Percentiles rank a stretch among this genome's conserved stretches.
phyloP scores from a whole-genome alignment of 1,140 invertebrate genomes.

The Reticulitermes speratus region DNA sequence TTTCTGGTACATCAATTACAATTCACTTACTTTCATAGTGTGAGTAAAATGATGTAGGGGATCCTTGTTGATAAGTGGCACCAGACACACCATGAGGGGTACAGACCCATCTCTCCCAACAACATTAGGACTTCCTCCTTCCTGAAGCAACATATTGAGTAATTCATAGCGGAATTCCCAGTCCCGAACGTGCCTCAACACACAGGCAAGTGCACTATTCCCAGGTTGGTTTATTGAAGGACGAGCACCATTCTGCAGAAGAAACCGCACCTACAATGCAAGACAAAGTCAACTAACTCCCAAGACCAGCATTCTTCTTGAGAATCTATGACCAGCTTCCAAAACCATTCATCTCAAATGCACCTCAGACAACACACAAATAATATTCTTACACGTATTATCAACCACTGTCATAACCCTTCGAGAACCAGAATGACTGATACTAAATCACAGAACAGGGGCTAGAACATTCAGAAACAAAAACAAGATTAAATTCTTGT shows the following conservation, averaged over 20 bases:
- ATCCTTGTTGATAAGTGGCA: constrained; percentile 73
- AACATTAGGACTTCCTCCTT: constrained; percentile 67
- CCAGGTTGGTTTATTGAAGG: constrained; percentile 68
- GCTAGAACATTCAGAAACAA: too few species aligned
- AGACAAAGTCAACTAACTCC: background rate
- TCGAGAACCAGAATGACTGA: too few species aligned
- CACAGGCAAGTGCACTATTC: constrained; percentile 69
- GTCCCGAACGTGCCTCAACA: constrained; percentile 69
- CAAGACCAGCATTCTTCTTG: too few species aligned
- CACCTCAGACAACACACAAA: background rate
- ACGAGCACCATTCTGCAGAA: constrained; percentile 64
- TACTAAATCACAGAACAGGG: background rate
- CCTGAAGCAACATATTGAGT: constrained; percentile 66
- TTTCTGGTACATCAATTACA: too few species aligned
- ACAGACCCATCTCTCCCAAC: constrained; percentile 69
- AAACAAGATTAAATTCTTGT: too few species aligned
- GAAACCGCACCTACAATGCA: constrained; percentile 45
- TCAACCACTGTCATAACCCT: too few species aligned
- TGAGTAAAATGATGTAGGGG: constrained; percentile 72
- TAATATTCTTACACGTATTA: background rate
- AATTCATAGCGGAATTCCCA: constrained; percentile 75
- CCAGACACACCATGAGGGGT: constrained; percentile 71
- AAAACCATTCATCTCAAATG: background rate
- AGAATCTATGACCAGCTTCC: background rate
- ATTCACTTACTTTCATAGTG: constrained; percentile 62